These are phyloP conservation scores for Sinohyriopsis cumingii DNA, from an alignment of 2,888 invertebrate genomes.

Conservation along the genomic window DNA sequence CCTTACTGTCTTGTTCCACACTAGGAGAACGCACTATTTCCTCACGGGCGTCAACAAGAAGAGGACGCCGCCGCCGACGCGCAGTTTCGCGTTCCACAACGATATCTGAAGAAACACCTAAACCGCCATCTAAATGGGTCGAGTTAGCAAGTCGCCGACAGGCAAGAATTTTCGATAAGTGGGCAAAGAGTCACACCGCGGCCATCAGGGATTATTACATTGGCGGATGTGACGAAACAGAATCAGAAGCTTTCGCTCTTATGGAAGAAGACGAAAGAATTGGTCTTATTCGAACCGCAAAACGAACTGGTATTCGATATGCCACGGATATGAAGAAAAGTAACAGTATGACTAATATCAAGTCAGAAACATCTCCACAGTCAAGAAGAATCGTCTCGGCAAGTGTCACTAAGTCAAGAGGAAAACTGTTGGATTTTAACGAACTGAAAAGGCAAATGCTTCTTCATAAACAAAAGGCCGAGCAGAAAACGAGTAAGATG, in stretches of 20 bases:
- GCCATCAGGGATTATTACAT: slow-evolving; percentile 12
- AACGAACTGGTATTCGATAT: slow-evolving; percentile 30
- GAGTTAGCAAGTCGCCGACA: slow-evolving; percentile 30
- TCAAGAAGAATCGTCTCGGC: slow-evolving; percentile 28
- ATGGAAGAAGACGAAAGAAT: slow-evolving; percentile 45
- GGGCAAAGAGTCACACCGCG: slow-evolving; percentile 36
- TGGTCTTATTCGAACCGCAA: slow-evolving; percentile 29
- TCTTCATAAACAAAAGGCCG: slow-evolving; percentile 25
- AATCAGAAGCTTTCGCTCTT: slow-evolving; percentile 36
- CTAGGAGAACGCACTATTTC: slow-evolving; percentile 16
- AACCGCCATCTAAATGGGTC: slow-evolving; percentile 37
- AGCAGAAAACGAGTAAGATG: slow-evolving; percentile 14
- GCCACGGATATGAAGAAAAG: slow-evolving; percentile 34
- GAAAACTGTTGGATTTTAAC: slow-evolving; percentile 42
- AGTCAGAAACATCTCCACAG: neutral
- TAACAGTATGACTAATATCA: slow-evolving; percentile 35
- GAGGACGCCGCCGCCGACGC: slow-evolving; percentile 10
- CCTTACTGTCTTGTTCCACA: slow-evolving; percentile 48
- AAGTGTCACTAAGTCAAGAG: slow-evolving; percentile 29
- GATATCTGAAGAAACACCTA: neutral
- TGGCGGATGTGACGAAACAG: slow-evolving; percentile 27
- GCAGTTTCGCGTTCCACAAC: neutral
- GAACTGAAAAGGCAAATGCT: slow-evolving; percentile 41
- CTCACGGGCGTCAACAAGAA: slow-evolving; percentile 18
- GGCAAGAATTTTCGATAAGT: slow-evolving; percentile 39